Percentiles rank a stretch among this genome's conserved stretches.
phyloP scores from a whole-genome alignment of 2,888 invertebrate species.

The Alitta virens region DNA sequence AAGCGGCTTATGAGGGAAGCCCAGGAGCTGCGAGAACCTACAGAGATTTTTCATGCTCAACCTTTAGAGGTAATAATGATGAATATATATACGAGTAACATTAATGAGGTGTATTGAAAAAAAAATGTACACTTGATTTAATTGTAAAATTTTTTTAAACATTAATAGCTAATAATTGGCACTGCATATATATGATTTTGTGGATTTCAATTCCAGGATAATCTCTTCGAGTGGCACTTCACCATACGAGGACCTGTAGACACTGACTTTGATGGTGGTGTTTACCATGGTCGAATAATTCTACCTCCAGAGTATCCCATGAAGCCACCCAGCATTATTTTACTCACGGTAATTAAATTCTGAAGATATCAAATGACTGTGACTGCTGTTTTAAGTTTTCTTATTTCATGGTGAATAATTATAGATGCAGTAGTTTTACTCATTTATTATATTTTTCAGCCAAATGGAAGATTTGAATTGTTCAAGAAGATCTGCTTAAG shows the following conservation, averaged over 20 bases:
- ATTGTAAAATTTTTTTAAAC: no score
- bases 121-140: no score
- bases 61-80: slow-evolving; percentile 69
- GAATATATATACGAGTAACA: no score
- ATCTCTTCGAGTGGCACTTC: slow-evolving; percentile 97
- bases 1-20: slow-evolving; percentile 92
- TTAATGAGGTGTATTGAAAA: no score
- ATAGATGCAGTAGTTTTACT: neutral
- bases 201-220: slow-evolving; percentile 71
- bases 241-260: slow-evolving; percentile 86
- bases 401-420: no score
- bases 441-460: slow-evolving; percentile 60
- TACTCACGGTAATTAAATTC: slow-evolving; percentile 71
- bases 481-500: slow-evolving; percentile 93
- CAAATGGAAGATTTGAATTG: slow-evolving; percentile 89
- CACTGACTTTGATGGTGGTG: slow-evolving; percentile 84
- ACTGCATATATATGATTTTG: neutral
- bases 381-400: no score
- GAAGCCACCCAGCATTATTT: slow-evolving; percentile 93
- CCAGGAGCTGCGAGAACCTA: slow-evolving; percentile 77
- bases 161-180: no score
- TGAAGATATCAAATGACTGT: no score
- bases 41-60: slow-evolving; percentile 84
- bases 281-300: slow-evolving; percentile 86
- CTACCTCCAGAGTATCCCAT: slow-evolving; percentile 93